Evolutionary conservation across 2,797 vertebrate species (phyloP).

Genomic region (Sylvia borin): DNA sequence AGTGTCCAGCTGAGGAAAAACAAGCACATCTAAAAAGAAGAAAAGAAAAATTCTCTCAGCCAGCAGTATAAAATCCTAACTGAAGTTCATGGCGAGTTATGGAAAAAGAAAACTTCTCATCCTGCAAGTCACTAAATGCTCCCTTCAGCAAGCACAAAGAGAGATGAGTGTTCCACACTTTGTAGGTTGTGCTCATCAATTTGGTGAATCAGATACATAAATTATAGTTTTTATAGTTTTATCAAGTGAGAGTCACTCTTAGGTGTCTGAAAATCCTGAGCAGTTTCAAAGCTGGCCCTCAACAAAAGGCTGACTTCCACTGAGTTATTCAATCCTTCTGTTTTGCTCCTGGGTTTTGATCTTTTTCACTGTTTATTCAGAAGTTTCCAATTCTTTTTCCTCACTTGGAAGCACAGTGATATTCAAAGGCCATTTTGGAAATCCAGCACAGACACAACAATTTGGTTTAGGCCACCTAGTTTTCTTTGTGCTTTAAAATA

Average conservation of each 20-base stretch:
- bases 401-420: not conserved
- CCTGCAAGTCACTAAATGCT: not conserved
- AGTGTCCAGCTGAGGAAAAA: slow-evolving; percentile 35
- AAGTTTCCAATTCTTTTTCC: not conserved
- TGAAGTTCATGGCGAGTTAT: not conserved
- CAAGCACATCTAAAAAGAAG: not conserved
- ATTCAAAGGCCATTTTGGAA: not conserved
- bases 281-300: not conserved
- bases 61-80: not conserved
- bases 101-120: not conserved
- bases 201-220: not conserved
- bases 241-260: not conserved
- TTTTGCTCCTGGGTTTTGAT: not conserved
- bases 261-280: not conserved
- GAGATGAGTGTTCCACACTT: fast-evolving
- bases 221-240: not conserved
- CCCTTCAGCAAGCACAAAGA: not conserved
- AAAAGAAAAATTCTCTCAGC: not conserved
- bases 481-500: not conserved
- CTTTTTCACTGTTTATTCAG: not conserved
- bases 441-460: not conserved
- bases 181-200: not conserved
- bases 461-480: not conserved
- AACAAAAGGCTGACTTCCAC: not conserved
- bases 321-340: not conserved